Evolutionary conservation across 2,888 invertebrate species (phyloP), one percentile per base, ranked within the genome.

Genomic region (Polyploca ridens): DNA sequence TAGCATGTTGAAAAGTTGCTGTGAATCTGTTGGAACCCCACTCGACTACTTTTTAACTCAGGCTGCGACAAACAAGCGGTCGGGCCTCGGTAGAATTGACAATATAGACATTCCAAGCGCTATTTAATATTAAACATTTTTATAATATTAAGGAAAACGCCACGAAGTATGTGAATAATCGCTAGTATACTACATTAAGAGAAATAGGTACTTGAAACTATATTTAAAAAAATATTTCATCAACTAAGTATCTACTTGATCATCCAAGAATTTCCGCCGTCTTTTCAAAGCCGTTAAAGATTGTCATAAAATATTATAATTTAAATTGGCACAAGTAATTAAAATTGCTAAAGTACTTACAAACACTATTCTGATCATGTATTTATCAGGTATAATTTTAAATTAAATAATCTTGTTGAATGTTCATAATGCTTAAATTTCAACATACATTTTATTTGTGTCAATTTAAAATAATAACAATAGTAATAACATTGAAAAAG

Each of bases 61-160:
- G 78, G 77, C 81, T 76, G 75, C 77, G 70, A 72, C 70, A 49
- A 49, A 69, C 70, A 70, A 77, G 77, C 77, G 83, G 83, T 79
- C 76, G 71, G 84, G 87, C 89, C 87, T 89, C 88, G 79, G 84
- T 91, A 92, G 90, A 84, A 89, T 88, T 90, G 92, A 93, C 92
- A 93, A 91, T 92, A 92, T 91, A 91, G 87, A 86, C 82, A 88
- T 89, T 88, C 81, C 84, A 86, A 83, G 78, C 71, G 85, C 87
- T 89, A 87, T 83, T 85, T 82, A 84, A 82, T 86, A 83, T 80
- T 61, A 61, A 82, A 84, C 73, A 84, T 84, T 85, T n/a, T 84
- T 86, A 75, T 89, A 89, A 88, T 86, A 79, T 81, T 89, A 85
- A 86, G 85, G 79, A 78, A 54, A 78, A 82, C 83, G 80, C 77